phyloP scores from a whole-genome alignment of 2,888 invertebrate genomes.

The Scelioninae gen. 1 region DNA sequence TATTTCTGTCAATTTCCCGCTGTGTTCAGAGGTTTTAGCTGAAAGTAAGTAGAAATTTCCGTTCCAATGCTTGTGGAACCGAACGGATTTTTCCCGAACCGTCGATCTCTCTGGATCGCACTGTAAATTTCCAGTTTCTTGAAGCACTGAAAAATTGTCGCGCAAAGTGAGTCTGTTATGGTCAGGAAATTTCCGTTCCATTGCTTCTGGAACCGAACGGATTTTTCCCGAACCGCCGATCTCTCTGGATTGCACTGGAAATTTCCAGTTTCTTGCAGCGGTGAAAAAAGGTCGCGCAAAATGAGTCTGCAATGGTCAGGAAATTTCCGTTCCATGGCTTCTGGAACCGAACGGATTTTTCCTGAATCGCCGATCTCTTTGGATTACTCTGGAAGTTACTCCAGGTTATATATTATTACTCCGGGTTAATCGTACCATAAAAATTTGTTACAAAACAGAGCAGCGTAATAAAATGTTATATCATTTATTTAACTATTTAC shows the following conservation, averaged over 20 bases:
- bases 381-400: not conserved
- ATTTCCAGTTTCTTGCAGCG: not conserved
- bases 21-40: not conserved
- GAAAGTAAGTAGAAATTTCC: not conserved
- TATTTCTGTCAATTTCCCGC: not conserved
- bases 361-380: not conserved
- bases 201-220: not conserved
- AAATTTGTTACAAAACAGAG: no score
- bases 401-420: no score
- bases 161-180: not conserved
- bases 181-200: not conserved
- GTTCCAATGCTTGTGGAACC: not conserved
- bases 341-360: constrained; percentile 2
- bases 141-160: not conserved
- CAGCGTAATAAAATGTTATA: no score
- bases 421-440: no score
- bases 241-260: not conserved
- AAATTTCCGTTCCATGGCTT: constrained; percentile 3
- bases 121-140: not conserved
- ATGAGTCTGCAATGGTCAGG: not conserved
- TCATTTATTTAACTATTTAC: no score
- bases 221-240: not conserved
- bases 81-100: not conserved
- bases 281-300: not conserved
- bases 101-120: not conserved